These are phyloP conservation scores for Lepisosteus osseus DNA, from an alignment of 2,113 vertebrate genomes.

Conservation along the genomic window DNA sequence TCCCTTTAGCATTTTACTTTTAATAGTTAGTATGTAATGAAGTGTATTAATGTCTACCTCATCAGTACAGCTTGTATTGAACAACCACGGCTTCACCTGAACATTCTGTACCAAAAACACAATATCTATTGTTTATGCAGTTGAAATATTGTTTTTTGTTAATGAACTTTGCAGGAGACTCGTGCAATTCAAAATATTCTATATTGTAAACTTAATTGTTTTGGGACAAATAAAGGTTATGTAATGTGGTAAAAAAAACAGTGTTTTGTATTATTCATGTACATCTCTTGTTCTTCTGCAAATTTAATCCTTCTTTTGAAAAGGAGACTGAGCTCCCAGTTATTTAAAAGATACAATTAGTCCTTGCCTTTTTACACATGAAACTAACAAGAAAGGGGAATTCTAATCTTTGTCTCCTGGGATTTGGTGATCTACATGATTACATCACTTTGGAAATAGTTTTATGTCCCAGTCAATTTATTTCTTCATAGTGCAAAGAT, in stretches of 20 bases:
- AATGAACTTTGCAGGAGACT: slow-evolving; percentile 37
- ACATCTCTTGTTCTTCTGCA: neutral
- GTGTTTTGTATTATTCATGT: neutral
- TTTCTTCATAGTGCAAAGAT: slow-evolving; percentile 43
- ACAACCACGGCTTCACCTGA: slow-evolving; percentile 58
- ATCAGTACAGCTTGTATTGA: slow-evolving; percentile 63
- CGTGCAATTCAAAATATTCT: slow-evolving; percentile 33
- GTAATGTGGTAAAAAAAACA: slow-evolving; percentile 36
- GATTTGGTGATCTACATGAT: too few species aligned
- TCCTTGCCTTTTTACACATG: slow-evolving; percentile 6
- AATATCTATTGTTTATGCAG: slow-evolving; percentile 23
- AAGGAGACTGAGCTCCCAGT: too few species aligned
- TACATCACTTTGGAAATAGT: too few species aligned
- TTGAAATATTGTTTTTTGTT: slow-evolving; percentile 36
- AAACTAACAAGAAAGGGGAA: too few species aligned
- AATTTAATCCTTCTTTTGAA: neutral
- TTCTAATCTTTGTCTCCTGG: too few species aligned
- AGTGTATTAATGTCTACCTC: slow-evolving; percentile 69
- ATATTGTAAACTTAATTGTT: slow-evolving; percentile 49
- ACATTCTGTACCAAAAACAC: slow-evolving; percentile 59
- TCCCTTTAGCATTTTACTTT: neutral
- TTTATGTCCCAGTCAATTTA: slow-evolving; percentile 35
- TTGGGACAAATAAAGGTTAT: slow-evolving; percentile 63
- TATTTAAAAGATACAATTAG: too few species aligned
- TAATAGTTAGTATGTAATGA: slow-evolving; percentile 30